phyloP scores from a whole-genome alignment of 2,113 vertebrate genomes.

The Vireo altiloquus region DNA sequence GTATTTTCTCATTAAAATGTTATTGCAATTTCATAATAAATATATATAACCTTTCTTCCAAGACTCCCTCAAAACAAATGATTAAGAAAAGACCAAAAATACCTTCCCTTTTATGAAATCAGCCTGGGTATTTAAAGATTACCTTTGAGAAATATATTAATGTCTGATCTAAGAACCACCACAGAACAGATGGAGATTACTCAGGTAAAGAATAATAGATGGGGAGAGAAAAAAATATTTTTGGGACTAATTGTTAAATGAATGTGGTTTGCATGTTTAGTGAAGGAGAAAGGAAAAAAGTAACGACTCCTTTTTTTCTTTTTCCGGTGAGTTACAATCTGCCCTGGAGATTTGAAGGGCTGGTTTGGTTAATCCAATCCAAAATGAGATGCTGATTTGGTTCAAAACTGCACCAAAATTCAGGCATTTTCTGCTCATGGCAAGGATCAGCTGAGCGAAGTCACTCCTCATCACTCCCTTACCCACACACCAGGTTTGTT shows the following conservation, averaged over 20 bases:
- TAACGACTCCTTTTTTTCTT: not conserved
- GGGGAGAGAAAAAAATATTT: not conserved
- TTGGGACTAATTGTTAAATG: not conserved
- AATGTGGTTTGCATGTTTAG: not conserved
- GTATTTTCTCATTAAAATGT: slow-evolving; percentile 15
- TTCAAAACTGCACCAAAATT: not conserved
- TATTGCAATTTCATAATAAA: slow-evolving; percentile 22
- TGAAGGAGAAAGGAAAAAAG: not conserved
- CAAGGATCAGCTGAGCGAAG: not conserved
- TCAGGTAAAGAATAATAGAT: not conserved
- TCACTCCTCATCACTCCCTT: not conserved
- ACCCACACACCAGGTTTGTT: not conserved
- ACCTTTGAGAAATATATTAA: not conserved
- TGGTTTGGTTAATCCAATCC: not conserved
- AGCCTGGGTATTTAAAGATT: slow-evolving; percentile 6
- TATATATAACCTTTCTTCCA: not conserved
- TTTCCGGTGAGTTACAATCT: not conserved
- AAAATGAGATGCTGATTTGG: not conserved
- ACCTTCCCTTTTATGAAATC: not conserved
- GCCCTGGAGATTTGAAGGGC: not conserved
- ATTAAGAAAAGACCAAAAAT: not conserved
- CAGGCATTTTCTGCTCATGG: not conserved
- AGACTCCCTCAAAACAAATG: slow-evolving; percentile 8
- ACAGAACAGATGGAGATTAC: not conserved
- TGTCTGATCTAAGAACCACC: not conserved